phyloP scores from a whole-genome alignment of 2,113 vertebrate genomes.

The Lynx canadensis region DNA sequence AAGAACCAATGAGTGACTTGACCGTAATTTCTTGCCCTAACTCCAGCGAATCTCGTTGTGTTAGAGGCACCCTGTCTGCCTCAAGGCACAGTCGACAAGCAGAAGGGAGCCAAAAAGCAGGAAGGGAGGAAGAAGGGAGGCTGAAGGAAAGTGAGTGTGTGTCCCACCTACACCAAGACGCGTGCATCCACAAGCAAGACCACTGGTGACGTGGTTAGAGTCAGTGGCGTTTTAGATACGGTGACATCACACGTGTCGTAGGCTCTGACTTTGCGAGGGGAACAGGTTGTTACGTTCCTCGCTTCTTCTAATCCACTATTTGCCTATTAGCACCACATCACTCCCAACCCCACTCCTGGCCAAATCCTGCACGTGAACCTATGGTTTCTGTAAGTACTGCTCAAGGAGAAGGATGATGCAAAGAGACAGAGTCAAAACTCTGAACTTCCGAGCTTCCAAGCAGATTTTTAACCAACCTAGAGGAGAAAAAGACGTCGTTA shows the following conservation, averaged over 20 bases:
- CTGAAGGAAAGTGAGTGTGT: neutral
- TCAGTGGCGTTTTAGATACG: rapidly evolving
- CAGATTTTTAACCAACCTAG: neutral
- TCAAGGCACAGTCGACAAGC: neutral
- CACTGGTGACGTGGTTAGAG: neutral
- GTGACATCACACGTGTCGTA: rapidly evolving
- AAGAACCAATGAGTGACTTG: neutral
- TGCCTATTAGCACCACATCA: neutral
- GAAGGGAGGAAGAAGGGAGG: too few relatives aligned
- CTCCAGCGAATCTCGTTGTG: rapidly evolving
- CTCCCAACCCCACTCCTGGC: neutral
- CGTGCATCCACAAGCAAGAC: neutral
- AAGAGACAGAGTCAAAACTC: neutral
- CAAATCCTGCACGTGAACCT: neutral
- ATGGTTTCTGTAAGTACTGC: neutral
- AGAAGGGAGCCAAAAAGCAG: neutral
- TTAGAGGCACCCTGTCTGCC: neutral
- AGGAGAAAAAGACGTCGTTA: neutral
- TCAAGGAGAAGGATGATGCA: neutral
- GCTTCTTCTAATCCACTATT: neutral
- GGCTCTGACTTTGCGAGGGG: neutral
- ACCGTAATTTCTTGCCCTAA: neutral
- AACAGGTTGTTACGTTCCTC: neutral
- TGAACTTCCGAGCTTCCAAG: neutral
- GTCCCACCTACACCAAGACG: rapidly evolving